phyloP scores from a whole-genome alignment of 2,888 invertebrate genomes.

The Adelphocoris suturalis region DNA sequence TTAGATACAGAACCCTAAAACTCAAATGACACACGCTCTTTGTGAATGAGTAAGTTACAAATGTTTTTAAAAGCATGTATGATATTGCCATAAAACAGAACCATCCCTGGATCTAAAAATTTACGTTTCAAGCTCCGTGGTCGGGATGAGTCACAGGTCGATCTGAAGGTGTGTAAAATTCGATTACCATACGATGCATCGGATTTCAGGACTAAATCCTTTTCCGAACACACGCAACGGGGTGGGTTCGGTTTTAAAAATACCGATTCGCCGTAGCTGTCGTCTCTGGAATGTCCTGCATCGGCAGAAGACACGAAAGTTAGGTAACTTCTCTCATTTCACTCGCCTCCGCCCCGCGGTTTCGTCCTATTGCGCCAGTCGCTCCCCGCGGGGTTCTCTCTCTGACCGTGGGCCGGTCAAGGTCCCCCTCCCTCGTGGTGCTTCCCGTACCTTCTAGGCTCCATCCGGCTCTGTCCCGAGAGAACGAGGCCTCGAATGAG shows the following conservation, averaged over 20 bases:
- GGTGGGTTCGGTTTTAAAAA: neutral
- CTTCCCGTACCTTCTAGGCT: neutral
- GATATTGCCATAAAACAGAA: no score
- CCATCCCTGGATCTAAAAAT: no score
- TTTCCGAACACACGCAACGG: neutral
- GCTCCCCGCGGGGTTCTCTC: constrained; percentile 3
- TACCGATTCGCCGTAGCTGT: neutral
- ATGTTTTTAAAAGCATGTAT: no score
- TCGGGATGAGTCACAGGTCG: no score
- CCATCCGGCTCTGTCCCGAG: neutral
- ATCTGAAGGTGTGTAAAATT: neutral
- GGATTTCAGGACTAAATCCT: neutral
- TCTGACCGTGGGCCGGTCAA: constrained; percentile 65
- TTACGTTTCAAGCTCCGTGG: no score
- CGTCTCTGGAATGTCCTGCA: neutral
- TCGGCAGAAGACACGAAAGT: neutral
- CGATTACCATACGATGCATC: neutral
- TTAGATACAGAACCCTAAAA: no score
- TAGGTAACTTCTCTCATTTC: neutral
- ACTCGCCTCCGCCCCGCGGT: neutral
- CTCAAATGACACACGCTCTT: no score
- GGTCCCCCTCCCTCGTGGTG: constrained; percentile 24
- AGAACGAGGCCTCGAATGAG: neutral
- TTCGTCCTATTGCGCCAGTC: constrained; percentile 53
- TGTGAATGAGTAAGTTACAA: no score